These are phyloP conservation scores for Tupaia chinensis DNA, from an alignment of 2,113 vertebrate species.

Conservation along the genomic window DNA sequence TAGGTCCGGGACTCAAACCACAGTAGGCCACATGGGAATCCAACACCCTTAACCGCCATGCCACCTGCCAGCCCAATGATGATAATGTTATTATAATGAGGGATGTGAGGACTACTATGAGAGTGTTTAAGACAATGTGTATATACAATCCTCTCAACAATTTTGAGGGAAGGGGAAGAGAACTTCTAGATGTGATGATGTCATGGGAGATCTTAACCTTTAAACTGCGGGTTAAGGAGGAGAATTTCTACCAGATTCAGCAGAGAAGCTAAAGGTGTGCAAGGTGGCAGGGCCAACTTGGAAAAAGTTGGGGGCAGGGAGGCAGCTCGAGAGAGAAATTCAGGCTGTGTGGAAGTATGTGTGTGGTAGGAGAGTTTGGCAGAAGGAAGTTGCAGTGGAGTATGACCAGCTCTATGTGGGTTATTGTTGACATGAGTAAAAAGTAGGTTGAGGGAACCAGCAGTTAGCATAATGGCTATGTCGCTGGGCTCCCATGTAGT, in stretches of 20 bases:
- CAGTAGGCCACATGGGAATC: too few species aligned
- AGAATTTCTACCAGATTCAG: background rate
- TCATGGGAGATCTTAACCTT: background rate
- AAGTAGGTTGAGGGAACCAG: too few species aligned
- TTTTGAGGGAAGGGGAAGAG: background rate
- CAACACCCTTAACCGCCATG: too few species aligned
- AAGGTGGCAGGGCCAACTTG: background rate
- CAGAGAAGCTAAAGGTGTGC: background rate
- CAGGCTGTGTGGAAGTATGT: background rate
- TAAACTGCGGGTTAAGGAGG: background rate
- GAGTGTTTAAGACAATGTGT: background rate
- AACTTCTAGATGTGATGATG: background rate
- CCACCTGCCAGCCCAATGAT: background rate
- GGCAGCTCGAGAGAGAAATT: background rate
- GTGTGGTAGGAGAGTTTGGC: rapidly evolving
- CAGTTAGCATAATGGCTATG: too few species aligned
- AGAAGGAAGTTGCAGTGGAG: background rate
- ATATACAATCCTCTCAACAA: too few species aligned
- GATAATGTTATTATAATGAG: background rate
- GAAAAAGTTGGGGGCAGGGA: too few species aligned
- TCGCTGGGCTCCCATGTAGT: too few species aligned
- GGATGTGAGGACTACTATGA: background rate
- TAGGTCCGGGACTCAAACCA: too few species aligned
- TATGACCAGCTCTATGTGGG: background rate
- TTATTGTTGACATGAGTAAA: background rate